Conservation (phyloP, 1,140 invertebrate species). For the Caenorhabditis briggsae region DNA sequence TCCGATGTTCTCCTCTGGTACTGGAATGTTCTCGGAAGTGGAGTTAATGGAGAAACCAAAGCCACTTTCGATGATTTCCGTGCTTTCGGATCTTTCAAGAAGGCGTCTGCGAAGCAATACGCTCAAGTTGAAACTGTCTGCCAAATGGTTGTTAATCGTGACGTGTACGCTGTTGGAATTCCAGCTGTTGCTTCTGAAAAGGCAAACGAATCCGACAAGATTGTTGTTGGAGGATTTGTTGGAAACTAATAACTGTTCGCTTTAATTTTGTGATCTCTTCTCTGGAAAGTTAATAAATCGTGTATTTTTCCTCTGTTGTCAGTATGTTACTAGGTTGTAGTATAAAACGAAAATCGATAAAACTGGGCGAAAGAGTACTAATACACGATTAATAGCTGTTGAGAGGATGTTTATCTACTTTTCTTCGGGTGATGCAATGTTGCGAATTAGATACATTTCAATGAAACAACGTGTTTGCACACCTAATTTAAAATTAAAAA, state of each 20-base stretch:
- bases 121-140: slow-evolving; percentile 36
- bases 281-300: not conserved
- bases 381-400: no score
- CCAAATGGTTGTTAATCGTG: slow-evolving; percentile 42
- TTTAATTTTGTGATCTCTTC: slow-evolving; percentile 22
- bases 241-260: slow-evolving; percentile 5
- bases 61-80: slow-evolving; percentile 34
- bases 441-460: no score
- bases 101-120: slow-evolving; percentile 45
- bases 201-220: not conserved
- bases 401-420: no score
- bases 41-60: not conserved
- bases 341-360: no score
- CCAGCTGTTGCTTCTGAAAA: slow-evolving; percentile 18
- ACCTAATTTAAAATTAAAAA: no score
- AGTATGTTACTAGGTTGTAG: not conserved
- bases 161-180: slow-evolving; percentile 32
- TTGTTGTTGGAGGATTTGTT: slow-evolving; percentile 47
- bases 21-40: slow-evolving; percentile 28
- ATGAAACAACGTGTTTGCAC: no score
- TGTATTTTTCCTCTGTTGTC: not conserved
- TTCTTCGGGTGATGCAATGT: no score
- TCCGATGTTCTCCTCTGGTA: slow-evolving; percentile 33
- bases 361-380: no score
- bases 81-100: slow-evolving; percentile 49